Conservation (phyloP, 1,140 invertebrate species). For the Nixonia krombeini region DNA sequence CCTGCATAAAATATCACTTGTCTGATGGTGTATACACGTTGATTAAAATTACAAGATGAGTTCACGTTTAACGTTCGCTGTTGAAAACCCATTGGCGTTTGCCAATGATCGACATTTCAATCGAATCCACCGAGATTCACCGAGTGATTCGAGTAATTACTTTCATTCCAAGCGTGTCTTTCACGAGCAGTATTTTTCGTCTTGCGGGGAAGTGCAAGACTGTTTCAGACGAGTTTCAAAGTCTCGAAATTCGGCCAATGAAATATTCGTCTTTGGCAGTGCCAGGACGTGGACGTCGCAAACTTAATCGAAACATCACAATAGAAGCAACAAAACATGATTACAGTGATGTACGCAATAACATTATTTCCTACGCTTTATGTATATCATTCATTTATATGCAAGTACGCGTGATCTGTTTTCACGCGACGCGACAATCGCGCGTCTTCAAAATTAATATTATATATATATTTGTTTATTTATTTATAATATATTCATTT, state of each 20-base stretch:
- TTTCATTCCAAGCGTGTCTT: not conserved
- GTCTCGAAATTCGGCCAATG: too few species aligned
- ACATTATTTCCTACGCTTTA: constrained; percentile 35
- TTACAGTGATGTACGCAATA: constrained; percentile 35
- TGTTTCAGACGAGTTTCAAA: too few species aligned
- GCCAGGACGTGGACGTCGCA: too few species aligned
- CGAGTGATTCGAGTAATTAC: not conserved
- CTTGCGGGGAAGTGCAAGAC: too few species aligned
- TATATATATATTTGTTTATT: constrained; percentile 37
- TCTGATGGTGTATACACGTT: constrained; percentile 15
- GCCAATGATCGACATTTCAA: too few species aligned
- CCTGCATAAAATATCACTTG: constrained; percentile 38
- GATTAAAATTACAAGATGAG: constrained; percentile 1
- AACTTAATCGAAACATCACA: constrained; percentile 25
- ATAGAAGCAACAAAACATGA: constrained; percentile 34
- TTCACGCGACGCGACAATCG: not conserved
- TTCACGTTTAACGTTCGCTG: too few species aligned
- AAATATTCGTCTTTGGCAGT: too few species aligned
- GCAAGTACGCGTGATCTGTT: constrained; percentile 20
- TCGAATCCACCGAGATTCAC: too few species aligned
- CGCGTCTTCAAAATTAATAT: not conserved
- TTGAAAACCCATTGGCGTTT: too few species aligned
- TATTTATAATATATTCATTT: constrained; percentile 44
- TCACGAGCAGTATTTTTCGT: too few species aligned
- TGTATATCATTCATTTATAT: constrained; percentile 38